Conservation (phyloP, 2,888 invertebrate genomes). For the Notodromas monacha region DNA sequence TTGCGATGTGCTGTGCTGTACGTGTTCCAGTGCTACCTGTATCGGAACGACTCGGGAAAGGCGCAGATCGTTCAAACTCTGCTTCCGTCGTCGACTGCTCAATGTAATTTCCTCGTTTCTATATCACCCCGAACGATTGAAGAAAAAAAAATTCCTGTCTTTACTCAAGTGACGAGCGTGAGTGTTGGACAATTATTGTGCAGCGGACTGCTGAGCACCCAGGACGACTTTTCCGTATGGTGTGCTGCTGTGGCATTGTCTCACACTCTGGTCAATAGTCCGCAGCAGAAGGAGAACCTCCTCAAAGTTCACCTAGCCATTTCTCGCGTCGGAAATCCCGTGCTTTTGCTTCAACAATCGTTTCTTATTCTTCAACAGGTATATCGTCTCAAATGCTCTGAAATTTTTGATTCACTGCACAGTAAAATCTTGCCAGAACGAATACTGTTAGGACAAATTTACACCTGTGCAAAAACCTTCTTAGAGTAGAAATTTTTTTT, state of each 20-base stretch:
- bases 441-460: too few relatives aligned
- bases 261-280: constrained; percentile 56
- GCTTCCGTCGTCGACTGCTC: constrained; percentile 49
- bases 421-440: neutral
- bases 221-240: constrained; percentile 79
- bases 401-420: constrained; percentile 6
- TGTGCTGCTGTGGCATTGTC: constrained; percentile 66
- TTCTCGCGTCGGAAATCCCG: constrained; percentile 44
- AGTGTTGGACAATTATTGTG: constrained; percentile 56
- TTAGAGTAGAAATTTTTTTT: too few relatives aligned
- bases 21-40: constrained; percentile 80
- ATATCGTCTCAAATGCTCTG: constrained; percentile 5
- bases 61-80: constrained; percentile 61
- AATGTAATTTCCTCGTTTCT: constrained; percentile 13
- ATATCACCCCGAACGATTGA: too few relatives aligned
- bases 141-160: constrained; percentile 6
- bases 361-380: constrained; percentile 38
- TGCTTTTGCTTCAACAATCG: constrained; percentile 63
- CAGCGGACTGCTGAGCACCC: constrained; percentile 53
- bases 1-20: constrained; percentile 78
- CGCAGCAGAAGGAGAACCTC: constrained; percentile 41
- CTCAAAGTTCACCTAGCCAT: constrained; percentile 63
- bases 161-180: constrained; percentile 6
- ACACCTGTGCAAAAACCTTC: too few relatives aligned
- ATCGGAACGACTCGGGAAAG: constrained; percentile 64